Evolutionary conservation across 2,797 vertebrate species (phyloP), one percentile per base, ranked within the genome.

Genomic region (Enteromius argenteus): DNA sequence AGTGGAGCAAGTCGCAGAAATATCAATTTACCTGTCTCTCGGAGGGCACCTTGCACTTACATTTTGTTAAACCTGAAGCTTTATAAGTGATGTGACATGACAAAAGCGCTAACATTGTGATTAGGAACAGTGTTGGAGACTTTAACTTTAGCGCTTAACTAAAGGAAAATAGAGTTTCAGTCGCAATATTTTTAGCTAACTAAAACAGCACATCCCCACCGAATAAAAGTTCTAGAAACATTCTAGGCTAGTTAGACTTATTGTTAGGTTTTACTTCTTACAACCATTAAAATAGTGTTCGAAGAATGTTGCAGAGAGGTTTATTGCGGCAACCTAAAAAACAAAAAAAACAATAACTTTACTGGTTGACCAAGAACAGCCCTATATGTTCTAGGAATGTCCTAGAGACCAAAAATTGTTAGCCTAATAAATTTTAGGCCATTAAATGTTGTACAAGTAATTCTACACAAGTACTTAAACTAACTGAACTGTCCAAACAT

Each of bases 1-100:
- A 81, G 49, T 64, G 60, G 68, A 78, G 66, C 62, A 30, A 79
- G 9, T 60, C 14, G 21, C 27, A 30, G 37, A 81, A 75, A 84
- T 64, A 72, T 75, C 21, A 27, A n/a, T 68, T 39, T 73, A 81
- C 35, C 37, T 13, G 44, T 67, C 71, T 76, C 71, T 67, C 2
- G 32, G 15, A 27, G 68, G 67, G 46, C 68, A 67, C 68, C 15
- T 35, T 85, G 46, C 32, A 21, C 35, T 64, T 58, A 30, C 46
- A 23, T 23, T 17, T 9, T n/a, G 67, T 58, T 21, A 4, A 60
- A 32, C 14, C 64, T 0, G n/a, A 23, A 35, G 15, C 17, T n/a
- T 53, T 35, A 14, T 21, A 64, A 32, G 4, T 53, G 11, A 21
- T 35, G 5, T 35, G 46, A 53, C 49, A 21, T 0, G 17, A 35